Conservation (phyloP, 1,140 invertebrate species). For the Thereuonema tuberculata region DNA sequence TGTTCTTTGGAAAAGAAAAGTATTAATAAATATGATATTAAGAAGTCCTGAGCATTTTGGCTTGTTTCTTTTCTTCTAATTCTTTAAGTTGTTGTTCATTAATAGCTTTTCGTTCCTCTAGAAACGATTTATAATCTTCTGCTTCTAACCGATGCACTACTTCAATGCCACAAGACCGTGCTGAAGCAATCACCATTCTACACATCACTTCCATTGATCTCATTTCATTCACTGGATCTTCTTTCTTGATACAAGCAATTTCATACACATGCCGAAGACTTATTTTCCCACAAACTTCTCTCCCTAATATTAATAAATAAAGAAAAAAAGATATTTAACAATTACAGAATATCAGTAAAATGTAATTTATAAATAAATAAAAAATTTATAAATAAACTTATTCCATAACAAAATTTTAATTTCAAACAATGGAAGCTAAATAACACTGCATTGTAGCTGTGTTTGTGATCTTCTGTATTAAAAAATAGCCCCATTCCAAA, state of each 20-base stretch:
- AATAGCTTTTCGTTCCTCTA: conserved; percentile 56
- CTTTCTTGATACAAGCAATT: conserved; percentile 85
- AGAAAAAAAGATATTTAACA: not conserved
- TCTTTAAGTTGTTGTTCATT: conserved; percentile 59
- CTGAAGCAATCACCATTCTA: conserved; percentile 56
- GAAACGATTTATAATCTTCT: conserved; percentile 68
- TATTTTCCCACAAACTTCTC: conserved; percentile 74
- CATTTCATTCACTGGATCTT: conserved; percentile 61
- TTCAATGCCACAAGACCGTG: conserved; percentile 68
- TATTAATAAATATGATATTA: too few relatives aligned
- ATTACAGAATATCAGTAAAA: too few relatives aligned
- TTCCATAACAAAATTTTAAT: too few relatives aligned
- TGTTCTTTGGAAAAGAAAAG: too few relatives aligned
- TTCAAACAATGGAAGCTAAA: too few relatives aligned
- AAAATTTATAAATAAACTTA: too few relatives aligned
- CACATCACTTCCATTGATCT: conserved; percentile 60
- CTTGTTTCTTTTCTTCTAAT: conserved; percentile 72
- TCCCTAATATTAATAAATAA: conserved; percentile 38
- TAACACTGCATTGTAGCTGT: too few relatives aligned
- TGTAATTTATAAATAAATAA: not conserved
- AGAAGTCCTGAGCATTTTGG: conserved; percentile 68
- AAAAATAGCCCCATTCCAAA: too few relatives aligned
- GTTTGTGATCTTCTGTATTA: too few relatives aligned
- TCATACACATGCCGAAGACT: conserved; percentile 96
- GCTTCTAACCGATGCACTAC: conserved; percentile 64